phyloP scores from a whole-genome alignment of 2,888 invertebrate genomes.

The Nemoura dubitans region DNA sequence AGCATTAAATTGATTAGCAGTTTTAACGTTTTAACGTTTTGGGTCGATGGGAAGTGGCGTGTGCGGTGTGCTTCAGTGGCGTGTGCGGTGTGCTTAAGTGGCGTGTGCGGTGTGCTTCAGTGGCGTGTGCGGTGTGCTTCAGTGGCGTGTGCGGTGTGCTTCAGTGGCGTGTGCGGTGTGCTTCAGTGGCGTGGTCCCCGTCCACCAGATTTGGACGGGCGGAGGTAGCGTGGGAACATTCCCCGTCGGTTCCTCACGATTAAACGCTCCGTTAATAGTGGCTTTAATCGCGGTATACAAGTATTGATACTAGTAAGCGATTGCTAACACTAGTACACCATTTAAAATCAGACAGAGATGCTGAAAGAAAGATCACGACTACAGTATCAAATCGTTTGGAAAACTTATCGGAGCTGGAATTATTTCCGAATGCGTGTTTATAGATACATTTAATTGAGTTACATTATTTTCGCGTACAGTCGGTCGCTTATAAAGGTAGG shows the following conservation, averaged over 20 bases:
- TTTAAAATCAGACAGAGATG: not conserved
- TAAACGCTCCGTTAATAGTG: not conserved
- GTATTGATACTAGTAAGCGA: not conserved
- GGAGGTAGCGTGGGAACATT: not conserved
- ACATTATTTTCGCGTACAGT: not conserved
- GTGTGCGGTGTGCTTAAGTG: too few relatives aligned
- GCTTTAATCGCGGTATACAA: not conserved
- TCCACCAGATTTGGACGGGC: too few relatives aligned
- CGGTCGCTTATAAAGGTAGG: not conserved
- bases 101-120: too few relatives aligned
- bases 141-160: too few relatives aligned
- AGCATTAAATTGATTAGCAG: too few relatives aligned
- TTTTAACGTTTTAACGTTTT: too few relatives aligned
- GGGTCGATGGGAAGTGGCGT: too few relatives aligned
- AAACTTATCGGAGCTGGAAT: not conserved
- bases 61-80: too few relatives aligned
- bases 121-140: too few relatives aligned
- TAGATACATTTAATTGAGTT: constrained; percentile 12
- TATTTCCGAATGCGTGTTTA: constrained; percentile 12
- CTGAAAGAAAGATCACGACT: not conserved
- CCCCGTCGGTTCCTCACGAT: not conserved
- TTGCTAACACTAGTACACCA: not conserved
- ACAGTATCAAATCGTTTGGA: not conserved
- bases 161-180: too few relatives aligned
- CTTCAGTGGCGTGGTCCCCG: too few relatives aligned